phyloP scores from a whole-genome alignment of 2,888 invertebrate genomes.

The Kuschelorhynchus macadamiae region DNA sequence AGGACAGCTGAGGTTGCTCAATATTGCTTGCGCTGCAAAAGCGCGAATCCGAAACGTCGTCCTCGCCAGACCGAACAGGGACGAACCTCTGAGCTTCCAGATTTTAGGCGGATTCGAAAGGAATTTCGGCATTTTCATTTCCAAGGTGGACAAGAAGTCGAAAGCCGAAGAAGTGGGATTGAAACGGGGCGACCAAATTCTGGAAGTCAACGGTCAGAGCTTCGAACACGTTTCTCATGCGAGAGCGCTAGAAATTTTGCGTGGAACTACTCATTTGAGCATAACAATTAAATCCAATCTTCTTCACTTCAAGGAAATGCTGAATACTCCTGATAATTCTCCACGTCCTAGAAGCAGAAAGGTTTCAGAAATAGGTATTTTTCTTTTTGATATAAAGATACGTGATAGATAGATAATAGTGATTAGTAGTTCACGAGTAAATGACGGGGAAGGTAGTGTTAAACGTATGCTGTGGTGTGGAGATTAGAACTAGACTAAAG shows the following conservation, averaged over 20 bases:
- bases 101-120: constrained; percentile 95
- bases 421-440: no score
- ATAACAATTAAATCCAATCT: constrained; percentile 98
- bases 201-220: constrained; percentile 98
- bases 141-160: constrained; percentile 92
- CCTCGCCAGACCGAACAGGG: constrained; percentile 91
- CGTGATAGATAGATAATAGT: no score
- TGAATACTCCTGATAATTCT: constrained; percentile 84
- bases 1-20: constrained; percentile 76
- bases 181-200: constrained; percentile 96
- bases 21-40: constrained; percentile 98
- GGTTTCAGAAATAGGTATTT: constrained; percentile 70
- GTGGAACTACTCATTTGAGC: constrained; percentile 94
- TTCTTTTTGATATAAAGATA: no score
- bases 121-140: constrained; percentile 94
- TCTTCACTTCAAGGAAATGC: constrained; percentile 85
- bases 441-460: no score
- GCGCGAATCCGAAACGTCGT: constrained; percentile 93
- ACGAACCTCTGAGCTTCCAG: constrained; percentile 93
- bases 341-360: constrained; percentile 77
- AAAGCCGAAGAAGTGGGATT: constrained; percentile 97
- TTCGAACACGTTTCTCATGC: constrained; percentile 94
- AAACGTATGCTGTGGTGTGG: no score
- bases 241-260: constrained; percentile 92
- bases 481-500: no score